Percentiles rank a stretch among this genome's conserved stretches.
These are phyloP conservation scores for Trissolcus brochymenae DNA, from an alignment of 2,888 invertebrate species.

Conservation along the genomic window DNA sequence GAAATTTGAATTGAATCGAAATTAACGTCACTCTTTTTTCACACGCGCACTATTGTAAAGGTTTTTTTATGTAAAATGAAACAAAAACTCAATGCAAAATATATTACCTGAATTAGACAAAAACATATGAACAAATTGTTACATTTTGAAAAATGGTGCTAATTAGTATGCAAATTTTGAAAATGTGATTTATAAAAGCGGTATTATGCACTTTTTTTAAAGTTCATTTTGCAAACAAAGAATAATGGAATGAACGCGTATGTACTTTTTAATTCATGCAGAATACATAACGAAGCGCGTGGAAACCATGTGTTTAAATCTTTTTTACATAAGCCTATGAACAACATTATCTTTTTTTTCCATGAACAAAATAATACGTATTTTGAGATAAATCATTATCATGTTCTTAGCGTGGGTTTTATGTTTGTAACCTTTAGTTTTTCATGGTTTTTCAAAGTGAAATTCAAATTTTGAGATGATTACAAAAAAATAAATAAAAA, in stretches of 20 bases:
- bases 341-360: slow-evolving; percentile 5
- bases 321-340: slow-evolving; percentile 18
- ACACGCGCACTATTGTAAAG: too few species aligned
- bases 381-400: neutral
- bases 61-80: too few species aligned
- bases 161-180: too few species aligned
- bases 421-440: neutral
- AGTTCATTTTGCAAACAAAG: slow-evolving; percentile 42
- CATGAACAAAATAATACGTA: neutral
- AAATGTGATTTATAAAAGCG: too few species aligned
- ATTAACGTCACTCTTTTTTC: too few species aligned
- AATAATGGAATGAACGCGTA: slow-evolving; percentile 20
- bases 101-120: too few species aligned
- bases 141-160: too few species aligned
- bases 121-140: too few species aligned
- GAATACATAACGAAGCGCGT: slow-evolving; percentile 33
- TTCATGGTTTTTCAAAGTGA: neutral
- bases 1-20: neutral
- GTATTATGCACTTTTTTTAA: neutral
- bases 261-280: slow-evolving; percentile 15
- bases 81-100: too few species aligned
- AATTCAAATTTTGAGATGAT: neutral
- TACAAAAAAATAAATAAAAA: neutral
- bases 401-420: neutral
- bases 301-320: slow-evolving; percentile 24